Evolutionary conservation across 2,113 vertebrate species (phyloP).

Genomic region (Actenoides lindsayi): DNA sequence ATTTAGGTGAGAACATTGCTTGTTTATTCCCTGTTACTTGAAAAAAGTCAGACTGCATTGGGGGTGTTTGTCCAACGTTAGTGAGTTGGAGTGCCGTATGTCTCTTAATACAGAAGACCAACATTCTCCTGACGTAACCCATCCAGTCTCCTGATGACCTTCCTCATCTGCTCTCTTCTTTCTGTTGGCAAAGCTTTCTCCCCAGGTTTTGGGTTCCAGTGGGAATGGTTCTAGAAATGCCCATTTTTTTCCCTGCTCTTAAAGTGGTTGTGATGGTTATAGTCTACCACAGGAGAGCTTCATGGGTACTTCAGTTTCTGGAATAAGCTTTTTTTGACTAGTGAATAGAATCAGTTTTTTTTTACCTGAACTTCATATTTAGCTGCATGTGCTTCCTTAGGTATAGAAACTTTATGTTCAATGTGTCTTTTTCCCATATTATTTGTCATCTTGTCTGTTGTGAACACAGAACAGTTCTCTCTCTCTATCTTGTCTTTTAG

Average conservation of each 20-base stretch:
- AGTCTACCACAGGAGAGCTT: background rate
- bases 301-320: background rate
- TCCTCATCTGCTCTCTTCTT: background rate
- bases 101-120: background rate
- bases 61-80: background rate
- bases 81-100: background rate
- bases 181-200: background rate
- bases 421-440: background rate
- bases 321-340: background rate
- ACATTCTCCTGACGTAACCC: background rate
- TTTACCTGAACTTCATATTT: background rate
- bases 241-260: background rate
- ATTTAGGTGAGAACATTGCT: constrained; percentile 85
- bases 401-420: background rate
- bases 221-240: background rate
- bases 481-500: background rate
- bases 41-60: background rate
- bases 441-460: background rate
- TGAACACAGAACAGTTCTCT: background rate
- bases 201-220: background rate
- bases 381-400: background rate
- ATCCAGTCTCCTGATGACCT: background rate
- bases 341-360: background rate
- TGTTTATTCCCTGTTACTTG: background rate
- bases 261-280: background rate